Evolutionary conservation across 2,113 vertebrate genomes (phyloP).

Genomic region (Pelobates fuscus): DNA sequence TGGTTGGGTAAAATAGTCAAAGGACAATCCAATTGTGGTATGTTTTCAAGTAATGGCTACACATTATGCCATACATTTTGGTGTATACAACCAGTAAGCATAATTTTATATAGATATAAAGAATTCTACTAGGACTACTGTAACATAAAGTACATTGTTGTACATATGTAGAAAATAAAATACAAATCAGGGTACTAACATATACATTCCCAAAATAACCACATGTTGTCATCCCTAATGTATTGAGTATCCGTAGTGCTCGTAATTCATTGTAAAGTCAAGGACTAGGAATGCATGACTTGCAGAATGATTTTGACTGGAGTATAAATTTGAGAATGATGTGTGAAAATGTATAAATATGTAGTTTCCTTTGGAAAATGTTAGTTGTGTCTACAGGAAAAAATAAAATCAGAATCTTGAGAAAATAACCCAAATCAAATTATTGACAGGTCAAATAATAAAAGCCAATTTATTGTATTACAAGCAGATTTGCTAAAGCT

Average conservation of each 20-base stretch:
- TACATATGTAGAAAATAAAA: not conserved
- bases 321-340: not conserved
- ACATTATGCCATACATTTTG: no score
- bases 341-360: slow-evolving; percentile 8
- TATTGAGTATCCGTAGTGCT: slow-evolving; percentile 17
- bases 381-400: not conserved
- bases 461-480: no score
- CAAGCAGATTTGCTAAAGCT: no score
- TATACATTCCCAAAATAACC: slow-evolving; percentile 16
- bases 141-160: not conserved
- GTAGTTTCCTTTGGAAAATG: not conserved
- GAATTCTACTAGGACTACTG: not conserved
- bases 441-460: no score
- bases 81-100: no score
- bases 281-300: slow-evolving; percentile 26
- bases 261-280: slow-evolving; percentile 9
- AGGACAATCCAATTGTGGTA: no score
- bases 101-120: no score
- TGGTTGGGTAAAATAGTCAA: no score
- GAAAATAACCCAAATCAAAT: not conserved
- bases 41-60: no score
- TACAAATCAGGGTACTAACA: not conserved
- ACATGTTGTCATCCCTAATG: not conserved
- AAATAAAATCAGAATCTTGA: not conserved
- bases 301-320: not conserved